Evolutionary conservation across 1,140 invertebrate species (phyloP).

Genomic region (Drosophila tsacasi): DNA sequence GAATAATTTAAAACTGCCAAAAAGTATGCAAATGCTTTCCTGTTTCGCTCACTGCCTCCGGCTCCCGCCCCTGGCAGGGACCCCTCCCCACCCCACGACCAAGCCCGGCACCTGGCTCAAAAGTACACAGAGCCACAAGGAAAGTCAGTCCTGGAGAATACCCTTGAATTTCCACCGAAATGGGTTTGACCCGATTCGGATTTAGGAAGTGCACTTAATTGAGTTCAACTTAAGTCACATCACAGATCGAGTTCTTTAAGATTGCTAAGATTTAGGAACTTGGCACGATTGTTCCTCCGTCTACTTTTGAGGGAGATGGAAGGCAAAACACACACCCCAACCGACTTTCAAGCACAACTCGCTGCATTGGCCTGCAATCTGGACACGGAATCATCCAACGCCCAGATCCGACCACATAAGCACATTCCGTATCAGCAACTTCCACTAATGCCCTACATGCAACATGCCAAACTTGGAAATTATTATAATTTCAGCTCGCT

Average conservation of each 20-base stretch:
- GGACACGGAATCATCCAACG: constrained; percentile 22
- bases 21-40: constrained; percentile 76
- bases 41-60: constrained; percentile 5
- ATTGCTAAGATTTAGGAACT: neutral
- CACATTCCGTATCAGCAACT: constrained; percentile 26
- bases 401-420: constrained; percentile 20
- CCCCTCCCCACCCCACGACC: neutral
- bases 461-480: constrained; percentile 38
- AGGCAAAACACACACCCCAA: neutral
- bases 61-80: constrained; percentile 3
- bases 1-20: constrained; percentile 79
- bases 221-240: neutral
- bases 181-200: neutral
- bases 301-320: neutral
- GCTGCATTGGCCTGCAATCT: constrained; percentile 22
- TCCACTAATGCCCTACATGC: constrained; percentile 39
- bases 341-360: neutral
- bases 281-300: neutral
- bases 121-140: constrained; percentile 4
- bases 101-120: constrained; percentile 16
- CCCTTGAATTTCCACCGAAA: neutral
- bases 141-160: neutral
- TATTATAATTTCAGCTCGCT: constrained; percentile 26
- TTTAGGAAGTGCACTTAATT: neutral
- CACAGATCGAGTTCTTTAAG: too few species aligned